Conservation (phyloP, 2,888 invertebrate species). For the Leucania comma region DNA sequence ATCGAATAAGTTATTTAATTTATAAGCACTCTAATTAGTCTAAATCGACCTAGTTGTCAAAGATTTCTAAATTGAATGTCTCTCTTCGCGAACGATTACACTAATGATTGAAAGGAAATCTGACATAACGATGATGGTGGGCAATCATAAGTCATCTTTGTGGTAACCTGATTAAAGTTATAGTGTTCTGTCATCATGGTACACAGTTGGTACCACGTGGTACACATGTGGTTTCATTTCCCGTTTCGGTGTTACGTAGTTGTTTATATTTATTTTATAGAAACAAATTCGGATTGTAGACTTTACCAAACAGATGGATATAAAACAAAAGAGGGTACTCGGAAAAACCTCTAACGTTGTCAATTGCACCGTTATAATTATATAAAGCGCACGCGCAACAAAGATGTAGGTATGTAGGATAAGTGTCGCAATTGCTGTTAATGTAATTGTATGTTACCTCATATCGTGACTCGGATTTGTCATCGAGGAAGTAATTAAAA, state of each 20-base stretch:
- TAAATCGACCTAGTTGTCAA: not conserved
- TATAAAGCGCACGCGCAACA: constrained; percentile 35
- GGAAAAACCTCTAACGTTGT: constrained; percentile 3
- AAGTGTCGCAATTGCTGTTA: constrained; percentile 37
- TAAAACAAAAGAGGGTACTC: too few species aligned
- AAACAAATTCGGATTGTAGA: not conserved
- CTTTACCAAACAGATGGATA: not conserved
- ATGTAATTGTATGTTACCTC: constrained; percentile 37
- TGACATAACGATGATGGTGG: not conserved
- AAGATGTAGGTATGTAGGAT: constrained; percentile 22
- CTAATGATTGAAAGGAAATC: not conserved
- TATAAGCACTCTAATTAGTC: not conserved
- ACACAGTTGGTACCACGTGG: constrained; percentile 4
- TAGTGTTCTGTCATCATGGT: constrained; percentile 8
- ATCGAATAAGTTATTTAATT: constrained; percentile 6
- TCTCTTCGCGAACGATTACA: not conserved
- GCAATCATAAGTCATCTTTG: not conserved
- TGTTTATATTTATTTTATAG: constrained; percentile 1
- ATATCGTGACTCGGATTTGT: constrained; percentile 41
- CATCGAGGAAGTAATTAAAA: constrained; percentile 48
- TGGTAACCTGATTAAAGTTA: not conserved
- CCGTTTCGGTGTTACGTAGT: not conserved
- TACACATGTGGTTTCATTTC: not conserved
- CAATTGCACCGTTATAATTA: constrained; percentile 28
- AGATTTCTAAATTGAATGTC: not conserved